Base-by-base conservation (phyloP, 2,888 invertebrate genomes). In the Quadroppia sp. region DNA sequence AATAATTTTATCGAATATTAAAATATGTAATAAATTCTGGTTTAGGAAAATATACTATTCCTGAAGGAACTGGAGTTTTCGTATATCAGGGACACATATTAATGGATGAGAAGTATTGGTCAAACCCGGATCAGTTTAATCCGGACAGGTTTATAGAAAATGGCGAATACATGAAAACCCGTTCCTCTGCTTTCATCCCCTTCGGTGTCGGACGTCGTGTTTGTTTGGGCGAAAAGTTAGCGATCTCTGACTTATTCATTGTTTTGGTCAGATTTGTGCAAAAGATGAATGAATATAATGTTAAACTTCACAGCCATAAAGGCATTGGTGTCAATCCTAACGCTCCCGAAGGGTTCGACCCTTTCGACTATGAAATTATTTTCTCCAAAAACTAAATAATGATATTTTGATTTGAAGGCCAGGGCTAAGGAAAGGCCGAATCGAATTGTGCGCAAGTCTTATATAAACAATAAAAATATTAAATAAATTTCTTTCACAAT, bases 211-310 rank as follows among this genome's bases (percentile, higher is more conserved):
- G 72, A 15, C 59, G 53, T 23, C 32, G 72, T 9, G 50, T 48
- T 17, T 72, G 72, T 45, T 30, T 59, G n/a, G 72, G 72, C 9
- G 72, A 72, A 28, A 72, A 36, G 28, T n/a, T 72, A 15, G 72
- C 48, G 2, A 20, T 59, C 32, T 36, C 53, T 11, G 23, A 61
- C 1, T 7, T 72, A 40, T 67, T 72, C n/a, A 30, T 64, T 1
- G 59, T 48, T 61, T 45, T 67, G 17, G 64, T 64, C 2, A 42
- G 42, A 11, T 23, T 72, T 42, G 11, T 72, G 11, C 72, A 72
- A 17, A 32, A 9, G 36, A 69, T 40, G 9, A 20, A 6, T 45
- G 69, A 36, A 25, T 45, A 69, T 20, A 25, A 45, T 13, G 4
- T 69, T 6, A n/a, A 1, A 3, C 69, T 69, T 4, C 40, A 30